Conservation (phyloP, 2,113 vertebrate genomes). For the Trogon surrucura region DNA sequence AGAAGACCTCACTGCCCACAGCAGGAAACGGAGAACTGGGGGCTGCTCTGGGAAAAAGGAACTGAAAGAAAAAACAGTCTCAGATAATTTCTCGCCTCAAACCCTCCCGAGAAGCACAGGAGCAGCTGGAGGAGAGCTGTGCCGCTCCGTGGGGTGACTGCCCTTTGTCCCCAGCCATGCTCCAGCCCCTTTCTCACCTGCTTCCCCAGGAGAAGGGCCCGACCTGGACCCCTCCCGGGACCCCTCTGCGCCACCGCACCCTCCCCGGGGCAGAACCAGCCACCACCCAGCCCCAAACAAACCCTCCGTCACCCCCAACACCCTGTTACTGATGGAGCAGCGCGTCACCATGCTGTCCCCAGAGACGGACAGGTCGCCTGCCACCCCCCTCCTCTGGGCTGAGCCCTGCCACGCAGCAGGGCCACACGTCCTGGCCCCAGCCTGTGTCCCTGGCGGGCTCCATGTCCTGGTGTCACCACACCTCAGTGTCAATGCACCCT, state of each 20-base stretch:
- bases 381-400: rapidly evolving
- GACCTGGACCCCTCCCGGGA: too few relatives aligned
- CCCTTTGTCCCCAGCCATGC: rapidly evolving
- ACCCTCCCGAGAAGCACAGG: rapidly evolving
- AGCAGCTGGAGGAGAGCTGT: rapidly evolving
- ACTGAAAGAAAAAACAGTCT: rapidly evolving
- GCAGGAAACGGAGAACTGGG: rapidly evolving
- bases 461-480: rapidly evolving
- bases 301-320: background rate
- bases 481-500: too few relatives aligned
- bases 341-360: background rate
- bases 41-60: background rate
- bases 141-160: rapidly evolving
- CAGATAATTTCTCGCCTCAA: rapidly evolving
- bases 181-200: background rate
- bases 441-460: background rate
- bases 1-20: rapidly evolving
- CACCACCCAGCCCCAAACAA: background rate
- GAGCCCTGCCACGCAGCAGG: background rate
- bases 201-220: background rate
- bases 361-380: background rate
- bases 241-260: too few relatives aligned
- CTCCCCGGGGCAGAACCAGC: too few relatives aligned
- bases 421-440: rapidly evolving
- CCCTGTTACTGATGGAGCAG: background rate